These are phyloP conservation scores for Poeciliopsis infans DNA, from an alignment of 2,797 vertebrate genomes.

Conservation along the genomic window DNA sequence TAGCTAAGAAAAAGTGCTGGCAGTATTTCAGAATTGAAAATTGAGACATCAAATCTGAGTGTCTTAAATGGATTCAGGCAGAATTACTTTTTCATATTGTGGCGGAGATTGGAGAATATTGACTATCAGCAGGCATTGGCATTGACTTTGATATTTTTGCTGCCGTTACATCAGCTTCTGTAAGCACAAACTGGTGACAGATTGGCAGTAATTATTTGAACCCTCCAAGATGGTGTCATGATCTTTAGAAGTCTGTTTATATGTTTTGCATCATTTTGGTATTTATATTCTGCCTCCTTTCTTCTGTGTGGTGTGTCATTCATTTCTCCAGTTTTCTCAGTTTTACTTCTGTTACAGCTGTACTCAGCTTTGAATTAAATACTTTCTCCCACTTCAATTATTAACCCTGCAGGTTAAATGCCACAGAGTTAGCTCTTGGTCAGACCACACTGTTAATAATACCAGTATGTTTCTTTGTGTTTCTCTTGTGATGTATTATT, in stretches of 20 bases:
- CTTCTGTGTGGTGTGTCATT: neutral
- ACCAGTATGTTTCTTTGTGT: neutral
- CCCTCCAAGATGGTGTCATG: neutral
- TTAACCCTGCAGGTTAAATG: neutral
- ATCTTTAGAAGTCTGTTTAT: neutral
- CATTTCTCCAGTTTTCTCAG: neutral
- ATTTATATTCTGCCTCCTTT: neutral
- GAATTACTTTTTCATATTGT: slow-evolving; percentile 26
- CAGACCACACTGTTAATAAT: neutral
- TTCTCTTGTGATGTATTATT: neutral
- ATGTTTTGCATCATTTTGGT: neutral
- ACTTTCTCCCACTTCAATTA: neutral
- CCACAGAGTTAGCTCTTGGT: neutral
- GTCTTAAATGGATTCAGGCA: slow-evolving; percentile 31
- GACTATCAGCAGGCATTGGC: neutral
- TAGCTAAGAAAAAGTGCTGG: slow-evolving; percentile 30
- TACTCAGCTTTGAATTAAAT: neutral
- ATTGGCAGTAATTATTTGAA: neutral
- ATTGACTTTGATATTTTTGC: slow-evolving; percentile 14
- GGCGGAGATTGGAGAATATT: slow-evolving; percentile 19
- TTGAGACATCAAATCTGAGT: slow-evolving; percentile 34
- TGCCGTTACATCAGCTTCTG: slow-evolving; percentile 9
- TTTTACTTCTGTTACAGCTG: neutral
- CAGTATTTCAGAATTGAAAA: slow-evolving; percentile 30
- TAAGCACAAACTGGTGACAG: neutral